Base-by-base conservation (phyloP, 2,113 vertebrate genomes). In the Seriola quinqueradiata region DNA sequence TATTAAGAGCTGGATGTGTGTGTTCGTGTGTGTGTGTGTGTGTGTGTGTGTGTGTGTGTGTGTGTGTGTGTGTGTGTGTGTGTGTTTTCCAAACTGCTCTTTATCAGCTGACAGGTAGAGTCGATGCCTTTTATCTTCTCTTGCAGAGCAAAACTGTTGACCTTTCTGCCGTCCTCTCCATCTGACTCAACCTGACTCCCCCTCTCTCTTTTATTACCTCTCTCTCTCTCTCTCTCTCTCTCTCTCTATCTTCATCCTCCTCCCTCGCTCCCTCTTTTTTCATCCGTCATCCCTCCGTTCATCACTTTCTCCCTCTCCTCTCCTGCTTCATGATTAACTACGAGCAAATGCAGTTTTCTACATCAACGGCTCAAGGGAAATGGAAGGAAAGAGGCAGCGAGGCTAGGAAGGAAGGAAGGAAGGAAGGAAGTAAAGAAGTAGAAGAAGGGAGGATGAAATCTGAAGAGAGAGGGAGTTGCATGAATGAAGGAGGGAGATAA, bases 111-210 rank as follows among this genome's bases (percentile, higher is more conserved):
- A 69, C 66, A 66, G 66, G 48, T 75, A 36, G 23, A 82, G 67
- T 77, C 32, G 75, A 72, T 44, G 36, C 55, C 61, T 83, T 83
- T 83, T 61, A 77, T 78, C 75, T 70, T 65, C 66, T 67, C 66
- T 46, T 48, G 32, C 11, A 8, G 42, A 72, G 34, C 44, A 46
- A 61, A 83, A 55, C 46, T 55, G 75, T 68, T 61, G 60, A 83
- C 68, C 81, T 77, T 60, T 32, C 50, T 70, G 59, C 42, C 16
- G 19, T 58, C 28, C 73, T 65, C 34, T 50, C 4, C 23, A 32
- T 58, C 74, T 75, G 71, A 64, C 46, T 67, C 54, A 64, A 0
- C 32, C 80, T 19, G 48, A 76, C 52, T 54, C 52, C 21, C 21
- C n/a, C n/a, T 25, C 21, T 57, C 61, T 21, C 50, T 52, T 52